Evolutionary conservation across 2,113 vertebrate species (phyloP), one percentile per base, ranked within the genome.

Genomic region (Nycticryphes semicollaris): DNA sequence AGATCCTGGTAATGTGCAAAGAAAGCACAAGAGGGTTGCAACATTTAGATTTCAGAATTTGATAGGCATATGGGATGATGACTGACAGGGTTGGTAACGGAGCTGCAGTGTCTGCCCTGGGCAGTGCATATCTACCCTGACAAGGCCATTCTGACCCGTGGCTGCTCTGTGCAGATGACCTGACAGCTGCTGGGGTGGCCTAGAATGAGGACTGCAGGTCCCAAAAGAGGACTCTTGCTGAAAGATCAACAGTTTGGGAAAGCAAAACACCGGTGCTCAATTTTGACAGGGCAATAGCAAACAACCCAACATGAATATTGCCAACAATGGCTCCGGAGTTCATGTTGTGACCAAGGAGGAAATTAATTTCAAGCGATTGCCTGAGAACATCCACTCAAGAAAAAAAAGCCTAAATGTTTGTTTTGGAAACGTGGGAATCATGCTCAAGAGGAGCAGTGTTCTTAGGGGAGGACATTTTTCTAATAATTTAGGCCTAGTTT

Each of bases 381-480:
- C 10, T 31, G 51, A 14, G 16, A 16, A 10, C 5, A 37, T 7
- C 30, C 37, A 3, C 16, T 11, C 9, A 4, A 9, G 6, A 85
- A 31, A 41, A 39, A 10, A 7, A 53, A 21, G 7, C 11, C 4
- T 7, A 48, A 37, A 20, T 1, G 14, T 8, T 56, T 56, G 30
- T 16, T 33, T 59, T 37, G 64, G 20, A 56, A 74, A 28, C 1
- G 5, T 0, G 5, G 18, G 7, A 19, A 45, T 6, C 3, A 7
- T 0, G 3, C 7, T 30, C 12, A 7, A 10, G 18, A 41, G 12
- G 8, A 54, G 33, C 39, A 3, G 7, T 2, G 15, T 9, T 39
- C 13, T 27, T 1, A 12, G 0, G 16, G 60, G 22, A 72, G 16
- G 17, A 9, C 0, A 2, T 12, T 20, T 27, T 50, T 28, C 22